Base-by-base conservation (phyloP, 2,113 vertebrate genomes). In the Mohoua ochrocephala region DNA sequence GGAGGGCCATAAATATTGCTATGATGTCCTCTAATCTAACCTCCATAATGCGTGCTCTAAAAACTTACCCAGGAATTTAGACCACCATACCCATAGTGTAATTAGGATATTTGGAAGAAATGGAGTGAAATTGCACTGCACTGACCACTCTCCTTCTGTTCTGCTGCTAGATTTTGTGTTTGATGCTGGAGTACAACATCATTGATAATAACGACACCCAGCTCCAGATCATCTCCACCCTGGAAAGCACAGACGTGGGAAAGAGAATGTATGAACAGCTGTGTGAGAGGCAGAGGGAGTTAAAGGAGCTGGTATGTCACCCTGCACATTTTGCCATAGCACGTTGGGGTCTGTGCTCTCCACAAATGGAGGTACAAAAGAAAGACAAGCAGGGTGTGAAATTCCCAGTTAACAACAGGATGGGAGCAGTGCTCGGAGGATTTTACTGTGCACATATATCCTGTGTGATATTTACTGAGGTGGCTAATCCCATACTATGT, bases 131-230 rank as follows among this genome's bases (percentile, higher is more conserved):
- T n/a, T n/a, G 49, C 63, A 14, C 37, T 80, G 80, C 45, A 65
- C 37, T 77, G 82, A 90, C 44, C 63, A 4, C 23, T 95, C 15
- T 11, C 42, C 4, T 70, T 42, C 71, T 7, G 1, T 80, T 70
- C 71, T 76, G 4, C 8, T 39, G 13, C 49, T 97, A 99, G 99
- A 99, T 99, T 97, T 96, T 99, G 93, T 99, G 99, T 94, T 97
- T 99, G 97, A 99, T 99, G 99, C 98, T 99, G 97, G 99, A 99
- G 85, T 99, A 99, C 97, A 99, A 99, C 98, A 99, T 99, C 97
- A 99, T 99, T 8, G 99, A 99, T 96, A 99, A 99, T 96, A 99
- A 99, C 5, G 99, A 99, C 98, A 99, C 99, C 5, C 99, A 99
- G 97, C 98, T 99, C 94, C 99, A 99, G 98, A 99, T 99, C 98